Evolutionary conservation across 2,113 vertebrate genomes (phyloP).

Genomic region (Toxotes jaculatrix): DNA sequence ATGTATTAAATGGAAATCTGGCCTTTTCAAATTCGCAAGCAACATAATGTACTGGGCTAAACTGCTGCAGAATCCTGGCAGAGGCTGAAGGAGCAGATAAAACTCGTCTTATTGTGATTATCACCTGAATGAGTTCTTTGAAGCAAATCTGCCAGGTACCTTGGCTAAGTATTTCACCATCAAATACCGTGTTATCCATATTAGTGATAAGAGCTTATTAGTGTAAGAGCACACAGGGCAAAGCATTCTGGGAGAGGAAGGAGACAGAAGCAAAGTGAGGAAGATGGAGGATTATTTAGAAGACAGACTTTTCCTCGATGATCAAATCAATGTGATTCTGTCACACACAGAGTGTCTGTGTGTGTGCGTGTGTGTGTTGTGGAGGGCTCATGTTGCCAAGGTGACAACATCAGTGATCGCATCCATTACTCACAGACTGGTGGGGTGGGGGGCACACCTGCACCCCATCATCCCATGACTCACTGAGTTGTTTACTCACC

Average conservation of each 20-base stretch:
- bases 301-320: not conserved
- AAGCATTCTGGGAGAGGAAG: conserved; percentile 34
- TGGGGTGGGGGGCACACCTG: not conserved
- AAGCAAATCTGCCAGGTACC: conserved; percentile 45
- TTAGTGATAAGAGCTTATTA: conserved; percentile 60
- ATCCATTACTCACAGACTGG: conserved; percentile 21
- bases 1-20: conserved; percentile 10
- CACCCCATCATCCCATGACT: conserved; percentile 17
- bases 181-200: conserved; percentile 38
- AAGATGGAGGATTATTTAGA: not conserved
- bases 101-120: conserved; percentile 21
- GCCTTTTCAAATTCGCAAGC: conserved; percentile 9
- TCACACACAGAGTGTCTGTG: not conserved
- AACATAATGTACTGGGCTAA: not conserved
- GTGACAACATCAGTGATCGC: conserved; percentile 14
- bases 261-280: not conserved
- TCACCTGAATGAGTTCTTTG: conserved; percentile 43
- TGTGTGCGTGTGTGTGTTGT: not conserved
- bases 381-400: not conserved
- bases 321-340: not conserved
- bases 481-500: conserved; percentile 13
- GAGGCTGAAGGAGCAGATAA: conserved; percentile 23
- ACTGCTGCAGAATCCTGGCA: conserved; percentile 6
- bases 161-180: conserved; percentile 40
- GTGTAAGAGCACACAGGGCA: conserved; percentile 17